A percentile compares a stretch with the other conserved stretches of the same genome.
Evolutionary conservation across 2,888 invertebrate genomes (phyloP).

Genomic region (Acrocyrtus sp.): DNA sequence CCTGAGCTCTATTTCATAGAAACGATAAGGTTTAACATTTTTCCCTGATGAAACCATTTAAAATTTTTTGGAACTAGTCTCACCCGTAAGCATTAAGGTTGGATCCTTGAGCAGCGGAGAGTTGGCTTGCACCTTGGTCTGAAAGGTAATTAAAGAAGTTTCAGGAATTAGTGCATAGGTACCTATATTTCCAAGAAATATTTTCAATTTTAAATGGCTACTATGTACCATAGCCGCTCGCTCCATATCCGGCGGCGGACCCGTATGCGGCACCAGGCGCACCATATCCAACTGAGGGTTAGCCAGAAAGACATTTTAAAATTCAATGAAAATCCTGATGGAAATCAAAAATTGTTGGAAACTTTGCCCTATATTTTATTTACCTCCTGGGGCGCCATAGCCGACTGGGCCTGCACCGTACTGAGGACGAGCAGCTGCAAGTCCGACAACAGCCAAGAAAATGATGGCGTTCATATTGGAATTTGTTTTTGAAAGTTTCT

Average conservation of each 20-base stretch:
- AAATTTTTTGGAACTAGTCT: too few relatives aligned
- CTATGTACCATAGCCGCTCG: background rate
- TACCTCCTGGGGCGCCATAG: background rate
- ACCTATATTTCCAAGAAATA: slow-evolving; percentile 1
- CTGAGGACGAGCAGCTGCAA: slow-evolving; percentile 49
- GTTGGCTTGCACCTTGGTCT: background rate
- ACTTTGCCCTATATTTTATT: too few relatives aligned
- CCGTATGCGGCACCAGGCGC: slow-evolving; percentile 7
- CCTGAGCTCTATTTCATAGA: too few relatives aligned
- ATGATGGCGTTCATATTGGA: slow-evolving; percentile 46
- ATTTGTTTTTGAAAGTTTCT: slow-evolving; percentile 1
- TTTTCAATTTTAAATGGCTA: background rate
- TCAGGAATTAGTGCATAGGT: slow-evolving; percentile 1
- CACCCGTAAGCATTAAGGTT: slow-evolving; percentile 21
- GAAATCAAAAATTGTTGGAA: too few relatives aligned
- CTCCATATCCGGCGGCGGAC: slow-evolving; percentile 6
- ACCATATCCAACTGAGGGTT: slow-evolving; percentile 12
- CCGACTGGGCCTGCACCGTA: slow-evolving; percentile 25
- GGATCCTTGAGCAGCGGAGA: slow-evolving; percentile 24
- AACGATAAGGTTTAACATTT: too few relatives aligned
- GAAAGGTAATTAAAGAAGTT: too few relatives aligned
- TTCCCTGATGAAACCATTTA: background rate
- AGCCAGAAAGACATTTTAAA: too few relatives aligned
- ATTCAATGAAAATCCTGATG: too few relatives aligned
- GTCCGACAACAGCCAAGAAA: slow-evolving; percentile 42